Evolutionary conservation across 2,888 invertebrate species (phyloP), one percentile per base, ranked within the genome.

Genomic region (Therioaphis trifolii): DNA sequence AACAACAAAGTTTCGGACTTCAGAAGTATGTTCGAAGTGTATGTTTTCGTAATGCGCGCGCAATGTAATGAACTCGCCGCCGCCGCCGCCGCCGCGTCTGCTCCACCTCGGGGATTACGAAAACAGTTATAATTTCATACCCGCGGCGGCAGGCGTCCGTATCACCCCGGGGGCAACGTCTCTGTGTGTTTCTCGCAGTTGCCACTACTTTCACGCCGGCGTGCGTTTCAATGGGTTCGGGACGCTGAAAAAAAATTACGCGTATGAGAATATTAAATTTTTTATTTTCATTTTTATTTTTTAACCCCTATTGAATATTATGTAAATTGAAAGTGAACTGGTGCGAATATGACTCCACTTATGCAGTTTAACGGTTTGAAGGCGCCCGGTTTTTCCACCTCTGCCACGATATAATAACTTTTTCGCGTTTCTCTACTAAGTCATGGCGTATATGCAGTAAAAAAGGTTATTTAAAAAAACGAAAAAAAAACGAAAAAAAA

Each of bases 261-360:
- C 69, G 15, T 58, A 55, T 58, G 27, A 35, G 52, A 52, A 52
- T 82, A 74, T 74, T 72, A 82, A 61, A 72, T 72, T 63, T 29
- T 61, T 63, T 35, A n/a, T n/a, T n/a, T n/a, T n/a, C n/a, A n/a
- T n/a, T n/a, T n/a, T n/a, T n/a, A n/a, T 40, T 49, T 52, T 66
- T 63, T 63, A 52, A 29, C 43, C 71, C 43, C 69, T 35, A 55
- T 72, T 72, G 71, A 80, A 52, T 66, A 40, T 63, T 74, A 82
- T 66, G 74, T 49, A 74, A 74, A 82, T 82, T 66, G 49, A 82
- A 74, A 40, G 24, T 52, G 52, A 74, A 63, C 74, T 66, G 82
- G 82, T 40, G 74, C 63, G 63, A 66, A 52, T 82, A 82, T 24
- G 63, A 52, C 12, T 72, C 63, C 74, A 74, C 82, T 82, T 82